phyloP scores from a whole-genome alignment of 2,888 invertebrate genomes.

The Agonum fuliginosum region DNA sequence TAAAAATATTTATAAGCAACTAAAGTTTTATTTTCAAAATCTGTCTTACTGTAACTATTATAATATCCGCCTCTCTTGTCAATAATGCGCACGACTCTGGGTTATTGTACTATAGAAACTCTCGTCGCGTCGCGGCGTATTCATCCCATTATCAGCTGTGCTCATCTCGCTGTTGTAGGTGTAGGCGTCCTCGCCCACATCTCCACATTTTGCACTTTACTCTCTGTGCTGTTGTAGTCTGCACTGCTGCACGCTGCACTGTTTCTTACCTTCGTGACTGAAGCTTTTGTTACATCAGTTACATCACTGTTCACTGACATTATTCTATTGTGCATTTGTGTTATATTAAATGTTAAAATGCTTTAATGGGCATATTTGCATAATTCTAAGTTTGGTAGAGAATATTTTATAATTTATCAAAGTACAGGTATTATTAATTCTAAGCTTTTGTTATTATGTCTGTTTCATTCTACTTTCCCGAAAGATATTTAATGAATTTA shows the following conservation, averaged over 20 bases:
- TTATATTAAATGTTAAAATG: not conserved
- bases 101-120: too few species aligned
- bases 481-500: too few species aligned
- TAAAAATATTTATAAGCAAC: too few species aligned
- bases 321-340: not conserved
- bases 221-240: not conserved
- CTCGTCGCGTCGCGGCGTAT: constrained; percentile 1
- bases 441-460: too few species aligned
- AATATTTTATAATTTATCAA: too few species aligned
- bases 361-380: not conserved
- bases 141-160: not conserved
- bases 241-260: not conserved
- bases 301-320: not conserved
- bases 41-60: too few species aligned
- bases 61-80: too few species aligned
- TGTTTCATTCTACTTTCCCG: too few species aligned
- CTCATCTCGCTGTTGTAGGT: not conserved
- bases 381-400: too few species aligned
- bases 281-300: not conserved
- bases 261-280: not conserved
- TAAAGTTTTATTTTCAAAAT: too few species aligned
- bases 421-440: too few species aligned
- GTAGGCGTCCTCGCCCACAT: not conserved
- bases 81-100: too few species aligned
- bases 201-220: constrained; percentile 15